Conservation (phyloP, 2,113 vertebrate species). For the Lontra canadensis region DNA sequence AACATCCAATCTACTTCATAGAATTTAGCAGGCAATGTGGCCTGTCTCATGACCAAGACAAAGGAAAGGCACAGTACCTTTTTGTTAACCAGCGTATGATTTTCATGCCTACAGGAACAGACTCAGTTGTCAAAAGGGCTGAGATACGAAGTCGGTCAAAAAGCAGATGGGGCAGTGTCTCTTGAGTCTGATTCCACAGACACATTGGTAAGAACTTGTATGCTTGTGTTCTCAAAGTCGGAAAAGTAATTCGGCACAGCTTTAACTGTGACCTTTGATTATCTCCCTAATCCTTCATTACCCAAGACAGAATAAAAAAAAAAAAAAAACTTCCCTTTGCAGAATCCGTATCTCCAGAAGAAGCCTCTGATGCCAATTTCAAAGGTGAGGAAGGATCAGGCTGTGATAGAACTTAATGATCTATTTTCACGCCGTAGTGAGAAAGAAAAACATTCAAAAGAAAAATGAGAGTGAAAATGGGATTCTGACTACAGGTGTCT, state of each 20-base stretch:
- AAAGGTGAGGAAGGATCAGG: conserved; percentile 35
- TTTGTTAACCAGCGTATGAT: not conserved
- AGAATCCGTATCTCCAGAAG: conserved; percentile 53
- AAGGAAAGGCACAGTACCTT: not conserved
- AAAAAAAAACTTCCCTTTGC: conserved; percentile 56
- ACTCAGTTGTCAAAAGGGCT: not conserved
- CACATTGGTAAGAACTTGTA: not conserved
- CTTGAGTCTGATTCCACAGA: not conserved
- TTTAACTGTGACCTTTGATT: conserved; percentile 52
- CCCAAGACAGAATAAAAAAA: not conserved
- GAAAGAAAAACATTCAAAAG: conserved; percentile 7
- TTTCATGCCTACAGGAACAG: not conserved
- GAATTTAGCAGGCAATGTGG: not conserved
- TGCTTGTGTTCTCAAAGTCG: not conserved
- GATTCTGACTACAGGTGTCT: not conserved
- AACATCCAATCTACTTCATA: not conserved
- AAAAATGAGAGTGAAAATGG: not conserved
- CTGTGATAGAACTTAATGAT: conserved; percentile 50
- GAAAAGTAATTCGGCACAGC: conserved; percentile 52
- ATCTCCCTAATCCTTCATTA: conserved; percentile 48
- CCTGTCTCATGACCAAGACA: not conserved
- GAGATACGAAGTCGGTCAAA: not conserved
- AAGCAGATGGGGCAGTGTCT: not conserved
- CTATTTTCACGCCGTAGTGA: not conserved
- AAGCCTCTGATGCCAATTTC: conserved; percentile 48